Conservation (phyloP, 1,140 invertebrate species). For the Procambarus clarkii region DNA sequence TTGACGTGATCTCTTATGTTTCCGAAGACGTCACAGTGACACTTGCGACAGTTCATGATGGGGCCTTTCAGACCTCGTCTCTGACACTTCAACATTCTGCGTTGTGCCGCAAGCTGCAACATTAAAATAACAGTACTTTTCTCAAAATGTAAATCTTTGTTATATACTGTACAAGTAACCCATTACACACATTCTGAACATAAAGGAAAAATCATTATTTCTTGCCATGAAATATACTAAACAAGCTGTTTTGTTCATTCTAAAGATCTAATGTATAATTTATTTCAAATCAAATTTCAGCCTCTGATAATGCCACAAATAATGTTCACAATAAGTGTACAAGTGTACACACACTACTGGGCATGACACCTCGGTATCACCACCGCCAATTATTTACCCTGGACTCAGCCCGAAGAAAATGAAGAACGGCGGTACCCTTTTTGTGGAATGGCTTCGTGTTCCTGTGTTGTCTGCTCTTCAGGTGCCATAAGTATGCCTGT, state of each 20-base stretch:
- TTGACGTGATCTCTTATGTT: conserved; percentile 38
- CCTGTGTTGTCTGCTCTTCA: conserved; percentile 31
- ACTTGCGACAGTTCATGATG: conserved; percentile 48
- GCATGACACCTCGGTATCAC: neutral
- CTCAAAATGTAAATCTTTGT: too few relatives aligned
- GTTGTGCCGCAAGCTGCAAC: conserved; percentile 21
- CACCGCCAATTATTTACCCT: neutral
- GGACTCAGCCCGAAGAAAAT: conserved; percentile 44
- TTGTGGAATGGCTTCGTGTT: conserved; percentile 35
- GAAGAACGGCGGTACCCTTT: conserved; percentile 37
- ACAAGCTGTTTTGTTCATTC: neutral
- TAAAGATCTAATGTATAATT: too few relatives aligned
- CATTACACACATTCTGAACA: too few relatives aligned
- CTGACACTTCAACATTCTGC: conserved; percentile 36
- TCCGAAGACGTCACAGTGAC: conserved; percentile 49
- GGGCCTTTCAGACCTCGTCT: conserved; percentile 32
- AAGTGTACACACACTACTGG: neutral
- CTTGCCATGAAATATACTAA: neutral
- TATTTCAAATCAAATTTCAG: too few relatives aligned
- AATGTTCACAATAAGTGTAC: too few relatives aligned
- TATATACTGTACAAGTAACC: too few relatives aligned
- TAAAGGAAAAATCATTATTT: neutral
- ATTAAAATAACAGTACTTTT: too few relatives aligned
- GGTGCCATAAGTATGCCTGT: conserved; percentile 34
- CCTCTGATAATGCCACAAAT: too few relatives aligned